Evolutionary conservation across 2,888 invertebrate species (phyloP).

Genomic region (Agriopis marginaria): DNA sequence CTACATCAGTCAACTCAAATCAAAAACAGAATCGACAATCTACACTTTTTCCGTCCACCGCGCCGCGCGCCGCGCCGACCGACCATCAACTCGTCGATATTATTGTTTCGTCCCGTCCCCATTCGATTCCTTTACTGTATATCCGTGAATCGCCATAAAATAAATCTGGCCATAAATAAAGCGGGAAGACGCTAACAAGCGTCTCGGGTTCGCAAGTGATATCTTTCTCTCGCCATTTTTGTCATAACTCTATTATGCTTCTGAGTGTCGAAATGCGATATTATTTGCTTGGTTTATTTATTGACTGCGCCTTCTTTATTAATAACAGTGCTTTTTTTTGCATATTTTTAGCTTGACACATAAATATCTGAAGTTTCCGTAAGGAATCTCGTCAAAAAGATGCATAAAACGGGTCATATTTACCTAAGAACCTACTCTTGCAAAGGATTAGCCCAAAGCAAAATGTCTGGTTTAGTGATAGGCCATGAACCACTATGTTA

Average conservation of each 20-base stretch:
- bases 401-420: no score
- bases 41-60: background rate
- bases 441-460: slow-evolving; percentile 17
- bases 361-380: no score
- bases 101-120: slow-evolving; percentile 64
- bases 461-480: slow-evolving; percentile 12
- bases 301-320: slow-evolving; percentile 37
- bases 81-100: slow-evolving; percentile 54
- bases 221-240: slow-evolving; percentile 84
- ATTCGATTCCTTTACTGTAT: slow-evolving; percentile 67
- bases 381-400: no score
- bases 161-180: slow-evolving; percentile 86
- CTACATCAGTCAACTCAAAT: background rate
- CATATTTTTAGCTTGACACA: no score
- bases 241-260: slow-evolving; percentile 83
- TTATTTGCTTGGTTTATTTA: slow-evolving; percentile 73
- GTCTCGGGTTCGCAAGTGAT: slow-evolving; percentile 84
- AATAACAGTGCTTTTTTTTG: slow-evolving; percentile 10
- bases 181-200: slow-evolving; percentile 84
- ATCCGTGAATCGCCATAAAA: slow-evolving; percentile 80
- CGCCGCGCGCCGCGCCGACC: slow-evolving; percentile 7
- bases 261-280: slow-evolving; percentile 81
- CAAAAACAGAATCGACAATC: background rate
- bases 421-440: background rate
- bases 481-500: slow-evolving; percentile 20